Percentiles rank a stretch among this genome's conserved stretches.
phyloP scores from a whole-genome alignment of 2,797 vertebrate genomes.

The Eremophila alpestris region DNA sequence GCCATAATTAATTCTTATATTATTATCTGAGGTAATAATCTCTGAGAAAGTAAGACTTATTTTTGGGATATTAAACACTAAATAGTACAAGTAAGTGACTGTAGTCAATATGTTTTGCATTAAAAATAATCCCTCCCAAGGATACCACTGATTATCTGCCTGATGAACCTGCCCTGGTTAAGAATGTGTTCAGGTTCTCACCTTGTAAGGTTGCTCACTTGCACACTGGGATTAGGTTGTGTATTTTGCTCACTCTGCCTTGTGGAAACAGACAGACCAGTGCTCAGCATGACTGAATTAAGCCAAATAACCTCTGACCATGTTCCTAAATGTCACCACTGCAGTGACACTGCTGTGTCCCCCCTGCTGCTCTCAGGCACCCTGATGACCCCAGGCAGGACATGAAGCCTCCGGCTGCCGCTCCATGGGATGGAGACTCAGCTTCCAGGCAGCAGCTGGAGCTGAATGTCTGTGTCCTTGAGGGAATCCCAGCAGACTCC shows the following conservation, averaged over 20 bases:
- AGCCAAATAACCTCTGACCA: not conserved
- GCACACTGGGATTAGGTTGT: not conserved
- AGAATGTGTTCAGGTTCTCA: not conserved
- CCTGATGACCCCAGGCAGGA: not conserved
- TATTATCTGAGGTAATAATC: not conserved
- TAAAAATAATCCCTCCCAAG: not conserved
- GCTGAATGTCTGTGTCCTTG: not conserved
- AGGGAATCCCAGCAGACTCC: not conserved
- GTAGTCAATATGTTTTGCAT: not conserved
- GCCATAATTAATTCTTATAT: not conserved
- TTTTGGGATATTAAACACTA: not conserved
- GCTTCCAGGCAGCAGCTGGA: not conserved
- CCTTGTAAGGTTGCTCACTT: not conserved
- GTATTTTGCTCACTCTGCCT: not conserved
- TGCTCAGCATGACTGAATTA: not conserved
- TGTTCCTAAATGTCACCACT: not conserved
- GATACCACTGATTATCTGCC: not conserved
- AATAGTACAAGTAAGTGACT: not conserved
- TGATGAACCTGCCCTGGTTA: not conserved
- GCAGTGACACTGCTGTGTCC: not conserved
- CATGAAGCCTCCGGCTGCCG: fast-evolving
- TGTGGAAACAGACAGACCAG: not conserved
- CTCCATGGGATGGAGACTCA: not conserved
- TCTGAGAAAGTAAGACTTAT: not conserved
- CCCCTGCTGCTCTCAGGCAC: not conserved